Evolutionary conservation across 2,797 vertebrate species (phyloP).

Genomic region (Cetoscarus ocellatus): DNA sequence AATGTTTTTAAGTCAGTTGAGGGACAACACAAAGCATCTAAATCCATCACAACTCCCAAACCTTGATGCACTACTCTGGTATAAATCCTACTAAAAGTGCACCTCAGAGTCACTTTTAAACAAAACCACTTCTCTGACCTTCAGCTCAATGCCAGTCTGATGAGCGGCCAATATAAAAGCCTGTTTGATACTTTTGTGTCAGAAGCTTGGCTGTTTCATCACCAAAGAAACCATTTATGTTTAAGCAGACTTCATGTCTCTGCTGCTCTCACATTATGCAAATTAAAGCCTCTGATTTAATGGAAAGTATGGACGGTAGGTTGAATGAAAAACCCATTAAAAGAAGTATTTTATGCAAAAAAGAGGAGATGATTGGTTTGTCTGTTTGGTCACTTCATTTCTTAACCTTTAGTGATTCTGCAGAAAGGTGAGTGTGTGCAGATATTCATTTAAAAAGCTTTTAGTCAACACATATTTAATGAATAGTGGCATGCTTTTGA

Average conservation of each 20-base stretch:
- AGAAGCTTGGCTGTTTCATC: slow-evolving; percentile 27
- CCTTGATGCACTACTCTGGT: not conserved
- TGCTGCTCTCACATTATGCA: slow-evolving; percentile 41
- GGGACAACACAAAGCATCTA: no score
- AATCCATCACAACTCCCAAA: not conserved
- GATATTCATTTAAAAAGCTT: slow-evolving; percentile 45
- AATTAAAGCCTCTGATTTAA: slow-evolving; percentile 44
- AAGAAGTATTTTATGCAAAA: slow-evolving; percentile 32
- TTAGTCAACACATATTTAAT: slow-evolving; percentile 31
- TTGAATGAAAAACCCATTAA: slow-evolving; percentile 58
- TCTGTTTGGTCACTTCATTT: slow-evolving; percentile 42
- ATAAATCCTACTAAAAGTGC: no score
- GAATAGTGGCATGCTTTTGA: slow-evolving; percentile 8
- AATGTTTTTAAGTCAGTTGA: no score
- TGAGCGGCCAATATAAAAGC: slow-evolving; percentile 21
- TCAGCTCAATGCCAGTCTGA: slow-evolving; percentile 2
- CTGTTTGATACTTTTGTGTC: slow-evolving; percentile 5
- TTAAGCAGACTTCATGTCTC: slow-evolving; percentile 22
- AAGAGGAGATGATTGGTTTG: slow-evolving; percentile 27
- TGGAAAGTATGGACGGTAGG: slow-evolving; percentile 17
- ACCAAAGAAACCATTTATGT: slow-evolving; percentile 22
- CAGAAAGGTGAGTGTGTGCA: slow-evolving; percentile 20
- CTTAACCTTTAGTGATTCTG: slow-evolving; percentile 23
- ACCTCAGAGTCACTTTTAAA: not conserved
- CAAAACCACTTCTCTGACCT: not conserved